Percentiles rank a stretch among this genome's conserved stretches.
Conservation (phyloP, 1,140 invertebrate species). For the Drosophila prosaltans region DNA sequence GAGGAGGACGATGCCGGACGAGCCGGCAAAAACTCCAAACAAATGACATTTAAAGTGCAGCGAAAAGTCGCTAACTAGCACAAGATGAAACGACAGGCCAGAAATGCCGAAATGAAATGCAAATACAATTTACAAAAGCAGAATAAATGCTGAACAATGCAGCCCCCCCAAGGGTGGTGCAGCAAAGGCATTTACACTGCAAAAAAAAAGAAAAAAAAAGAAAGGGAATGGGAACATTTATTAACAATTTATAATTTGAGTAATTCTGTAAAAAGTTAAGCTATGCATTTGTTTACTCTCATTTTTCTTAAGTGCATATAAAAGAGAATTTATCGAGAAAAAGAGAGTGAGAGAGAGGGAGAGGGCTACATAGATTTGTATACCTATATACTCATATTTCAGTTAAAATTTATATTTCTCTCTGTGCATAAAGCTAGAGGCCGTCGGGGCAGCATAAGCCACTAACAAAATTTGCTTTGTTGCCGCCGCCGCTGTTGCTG, state of each 20-base stretch:
- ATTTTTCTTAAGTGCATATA: no score
- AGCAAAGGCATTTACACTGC: not conserved
- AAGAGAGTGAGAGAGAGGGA: no score
- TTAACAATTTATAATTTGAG: no score
- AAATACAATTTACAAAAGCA: conserved; percentile 78
- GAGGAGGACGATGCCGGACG: not conserved
- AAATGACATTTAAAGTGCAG: conserved; percentile 81
- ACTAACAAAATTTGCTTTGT: conserved; percentile 75
- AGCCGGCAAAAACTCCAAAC: conserved; percentile 60
- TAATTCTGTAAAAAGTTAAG: no score
- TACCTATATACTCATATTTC: no score
- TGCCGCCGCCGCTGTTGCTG: conserved; percentile 55
- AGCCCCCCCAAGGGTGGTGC: conserved; percentile 16
- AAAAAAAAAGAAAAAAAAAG: not conserved
- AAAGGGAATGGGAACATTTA: no score
- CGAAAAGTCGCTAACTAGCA: conserved; percentile 79
- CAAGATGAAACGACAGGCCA: conserved; percentile 24
- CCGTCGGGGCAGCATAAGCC: conserved; percentile 56
- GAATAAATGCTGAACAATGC: conserved; percentile 72
- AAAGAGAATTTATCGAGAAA: no score
- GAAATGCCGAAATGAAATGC: conserved; percentile 67
- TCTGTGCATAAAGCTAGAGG: conserved; percentile 23
- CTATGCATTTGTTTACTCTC: no score
- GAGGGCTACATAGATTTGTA: no score
- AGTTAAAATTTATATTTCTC: conserved; percentile 8